Evolutionary conservation across 2,113 vertebrate species (phyloP), one percentile per base, ranked within the genome.

Genomic region (Lethenteron camtschaticum): DNA sequence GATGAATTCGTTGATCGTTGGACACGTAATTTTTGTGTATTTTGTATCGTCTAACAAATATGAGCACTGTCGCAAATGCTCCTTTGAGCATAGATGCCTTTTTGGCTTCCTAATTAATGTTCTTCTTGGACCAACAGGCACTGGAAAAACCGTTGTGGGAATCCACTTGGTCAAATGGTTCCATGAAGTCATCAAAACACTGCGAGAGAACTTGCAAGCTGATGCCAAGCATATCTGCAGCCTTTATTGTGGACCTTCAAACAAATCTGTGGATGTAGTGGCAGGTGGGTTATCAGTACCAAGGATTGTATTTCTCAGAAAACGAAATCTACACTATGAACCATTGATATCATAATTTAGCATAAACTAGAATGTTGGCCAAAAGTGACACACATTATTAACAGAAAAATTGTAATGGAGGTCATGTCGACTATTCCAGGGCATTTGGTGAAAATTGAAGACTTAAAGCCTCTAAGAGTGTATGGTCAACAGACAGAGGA

Each of bases 221-320:
- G 4, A 16, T 5, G 1, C 1, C 2, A 57, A 2, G 10, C 59
- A 18, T 1, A 78, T 70, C 18, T 76, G 75, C 72, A 80, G 92
- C 78, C 75, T 96, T 66, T 95, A 90, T 77, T 96, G 89, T 1
- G 88, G 90, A n/a, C 88, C 90, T 1, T 96, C 90, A 69, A 87
- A 92, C 80, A 95, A 96, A 75, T 90, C 89, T 10, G 90, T 96
- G 58, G 89, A 95, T 14, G 88, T 92, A 55, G 81, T 91, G 74
- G 86, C 87, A 75, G 86, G 90, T 81, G 79, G 76, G 12, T 59
- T 68, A 56, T 68, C 12, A 56, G 41, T 71, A 3, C 58, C 41
- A 41, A 41, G 41, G 41, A 41, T 41, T 41, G 41, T 3, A 41
- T 41, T 41, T 41, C 41, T 41, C 41, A 41, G 41, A 41, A 41